These are phyloP conservation scores for Metalampra italica DNA, from an alignment of 2,888 invertebrate species.

Conservation along the genomic window DNA sequence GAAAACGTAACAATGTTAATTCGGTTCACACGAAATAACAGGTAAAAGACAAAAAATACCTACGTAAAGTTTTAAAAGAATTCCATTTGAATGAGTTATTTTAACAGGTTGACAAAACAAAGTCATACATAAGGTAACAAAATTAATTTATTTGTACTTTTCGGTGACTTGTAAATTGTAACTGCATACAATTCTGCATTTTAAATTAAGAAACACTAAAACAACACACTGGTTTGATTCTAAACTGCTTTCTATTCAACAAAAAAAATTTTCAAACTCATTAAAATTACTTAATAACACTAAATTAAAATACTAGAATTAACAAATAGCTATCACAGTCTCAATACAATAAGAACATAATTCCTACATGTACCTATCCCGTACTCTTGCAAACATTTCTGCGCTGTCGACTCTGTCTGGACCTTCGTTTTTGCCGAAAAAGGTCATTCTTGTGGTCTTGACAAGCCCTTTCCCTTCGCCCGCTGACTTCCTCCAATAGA, in stretches of 20 bases:
- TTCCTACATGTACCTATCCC: constrained; percentile 57
- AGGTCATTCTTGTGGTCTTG: constrained; percentile 77
- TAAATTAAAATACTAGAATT: background rate
- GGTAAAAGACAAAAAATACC: too few species aligned
- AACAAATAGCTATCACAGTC: constrained; percentile 21
- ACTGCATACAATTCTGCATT: background rate
- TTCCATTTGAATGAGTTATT: too few species aligned
- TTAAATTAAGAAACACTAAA: background rate
- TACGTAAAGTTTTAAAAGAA: too few species aligned
- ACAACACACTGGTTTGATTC: background rate
- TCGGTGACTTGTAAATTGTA: background rate
- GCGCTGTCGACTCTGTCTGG: constrained; percentile 63
- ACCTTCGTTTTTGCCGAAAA: constrained; percentile 75
- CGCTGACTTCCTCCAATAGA: constrained; percentile 83
- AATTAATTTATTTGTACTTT: background rate
- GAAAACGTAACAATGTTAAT: too few species aligned
- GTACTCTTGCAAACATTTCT: constrained; percentile 66
- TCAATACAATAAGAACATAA: background rate
- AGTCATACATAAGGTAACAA: too few species aligned
- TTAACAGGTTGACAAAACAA: too few species aligned
- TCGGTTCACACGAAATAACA: too few species aligned
- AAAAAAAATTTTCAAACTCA: too few species aligned
- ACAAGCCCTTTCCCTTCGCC: constrained; percentile 68
- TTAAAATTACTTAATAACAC: background rate
- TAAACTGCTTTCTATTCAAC: background rate